Evolutionary conservation across 2,888 invertebrate species (phyloP).

Genomic region (Clistopyga incitator): DNA sequence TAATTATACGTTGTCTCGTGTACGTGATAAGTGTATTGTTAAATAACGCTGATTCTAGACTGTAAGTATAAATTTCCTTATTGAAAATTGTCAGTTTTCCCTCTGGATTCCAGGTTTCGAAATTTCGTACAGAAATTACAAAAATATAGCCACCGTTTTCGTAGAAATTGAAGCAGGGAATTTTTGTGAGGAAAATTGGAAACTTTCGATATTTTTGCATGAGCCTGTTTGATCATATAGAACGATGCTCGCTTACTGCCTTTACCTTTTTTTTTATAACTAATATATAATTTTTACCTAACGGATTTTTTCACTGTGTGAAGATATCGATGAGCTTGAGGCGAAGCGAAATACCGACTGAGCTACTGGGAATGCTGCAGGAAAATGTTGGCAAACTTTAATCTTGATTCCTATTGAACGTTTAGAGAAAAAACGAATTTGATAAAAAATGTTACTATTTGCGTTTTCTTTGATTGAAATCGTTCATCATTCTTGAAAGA

Average conservation of each 20-base stretch:
- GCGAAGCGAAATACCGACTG: background rate
- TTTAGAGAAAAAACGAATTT: background rate
- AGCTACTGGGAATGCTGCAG: background rate
- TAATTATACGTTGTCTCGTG: constrained; percentile 52
- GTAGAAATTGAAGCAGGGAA: background rate
- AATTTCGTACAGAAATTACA: background rate
- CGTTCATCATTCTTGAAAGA: background rate
- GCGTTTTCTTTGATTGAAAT: background rate
- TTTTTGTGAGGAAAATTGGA: background rate
- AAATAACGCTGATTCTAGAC: constrained; percentile 54
- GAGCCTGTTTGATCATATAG: constrained; percentile 12
- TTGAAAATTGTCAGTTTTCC: constrained; percentile 11
- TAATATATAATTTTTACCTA: constrained; percentile 13
- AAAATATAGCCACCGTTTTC: background rate
- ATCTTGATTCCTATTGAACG: background rate
- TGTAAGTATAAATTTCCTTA: constrained; percentile 46
- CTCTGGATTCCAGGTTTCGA: background rate
- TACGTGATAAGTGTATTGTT: constrained; percentile 49
- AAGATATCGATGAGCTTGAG: background rate
- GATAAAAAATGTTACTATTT: background rate
- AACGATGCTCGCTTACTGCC: constrained; percentile 7
- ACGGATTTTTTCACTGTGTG: constrained; percentile 12
- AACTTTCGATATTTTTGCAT: constrained; percentile 26
- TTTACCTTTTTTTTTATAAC: background rate
- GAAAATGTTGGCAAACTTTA: background rate